Evolutionary conservation across 2,113 vertebrate genomes (phyloP), one percentile per base, ranked within the genome.

Genomic region (Callipepla californica): DNA sequence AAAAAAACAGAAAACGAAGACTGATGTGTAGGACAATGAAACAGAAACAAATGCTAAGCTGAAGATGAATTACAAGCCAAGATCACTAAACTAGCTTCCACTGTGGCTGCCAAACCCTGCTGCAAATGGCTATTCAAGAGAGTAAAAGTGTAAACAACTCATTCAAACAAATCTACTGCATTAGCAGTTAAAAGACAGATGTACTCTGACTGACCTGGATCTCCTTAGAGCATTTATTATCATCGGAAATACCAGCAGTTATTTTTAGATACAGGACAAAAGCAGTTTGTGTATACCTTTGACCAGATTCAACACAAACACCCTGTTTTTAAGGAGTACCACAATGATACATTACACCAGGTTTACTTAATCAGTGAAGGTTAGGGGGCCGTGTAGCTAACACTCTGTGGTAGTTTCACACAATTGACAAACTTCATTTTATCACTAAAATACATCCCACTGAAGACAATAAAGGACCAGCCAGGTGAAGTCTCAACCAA

Each of bases 1-100:
- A 89, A 91, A 95, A 95, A 91, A 92, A 80, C 55, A 95, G 77
- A 81, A 72, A 92, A 92, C 58, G 51, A 91, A 87, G 70, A 85
- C 1, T 81, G 69, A 87, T 50, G 80, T 6, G 86, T 0, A 84
- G 78, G 84, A 84, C 36, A 89, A 48, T 42, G 81, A 89, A 91
- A 78, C 18, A 75, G 66, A 62, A 79, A 70, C 45, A 93, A 90
- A 86, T 73, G 55, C 61, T 86, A 69, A 15, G 61, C 48, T 83
- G 55, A 77, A 62, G 25, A 36, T 91, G 53, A 20, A 8, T 57
- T 88, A 73, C 19, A 69, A 38, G 47, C 78, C n/a, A 63, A 88
- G 77, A 51, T 66, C n/a, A 78, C 26, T 63, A 53, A 6, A 77
- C 34, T 40, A 55, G n/a, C 5, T 70, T 81, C 47, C 42, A 84